Evolutionary conservation across 2,797 vertebrate species (phyloP), one percentile per base, ranked within the genome.

Genomic region (Scolopax rusticola): DNA sequence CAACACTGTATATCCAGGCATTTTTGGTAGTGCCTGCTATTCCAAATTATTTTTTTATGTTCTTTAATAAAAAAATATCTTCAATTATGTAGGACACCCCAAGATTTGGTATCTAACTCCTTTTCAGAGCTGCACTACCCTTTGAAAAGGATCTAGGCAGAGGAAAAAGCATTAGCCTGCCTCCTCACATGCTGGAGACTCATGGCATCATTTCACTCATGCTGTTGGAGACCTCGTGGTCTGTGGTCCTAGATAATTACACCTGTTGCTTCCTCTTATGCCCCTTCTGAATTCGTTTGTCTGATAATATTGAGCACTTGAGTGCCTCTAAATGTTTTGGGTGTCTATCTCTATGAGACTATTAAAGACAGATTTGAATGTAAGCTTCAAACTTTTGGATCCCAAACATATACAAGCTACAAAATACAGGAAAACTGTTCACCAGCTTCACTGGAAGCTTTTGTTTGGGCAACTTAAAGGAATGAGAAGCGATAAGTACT

Each of bases 371-470:
- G 17, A 79, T 76, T 61, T 84, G 45, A 79, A 25, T 17, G 38
- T 11, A 76, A 84, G 15, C 15, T 43, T 86, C 33, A n/a, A 70
- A 56, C 12, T 65, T 82, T 13, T 15, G 9, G 57, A 89, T 45
- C 36, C 25, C 25, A 57, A 57, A n/a, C 5, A 94, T 18, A 41
- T 10, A 41, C 12, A 71, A 78, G 23, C 41, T 27, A 53, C 38
- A 63, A 80, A 86, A 57, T 7, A 47, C 20, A 75, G 23, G 41
- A 36, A 64, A 94, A 74, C 3, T 9, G 30, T 80, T 73, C 51
- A 45, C 7, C 33, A 53, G 60, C 63, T 94, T 95, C 93, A 60
- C 69, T 95, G 84, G 68, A 89, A 93, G 27, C 17, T 61, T 76
- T 73, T 65, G 51, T 78, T 48, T 85, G 73, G 88, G 53, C 84